Evolutionary conservation across 1,140 invertebrate species (phyloP), one percentile per base, ranked within the genome.

Genomic region (Triops cancriformis): DNA sequence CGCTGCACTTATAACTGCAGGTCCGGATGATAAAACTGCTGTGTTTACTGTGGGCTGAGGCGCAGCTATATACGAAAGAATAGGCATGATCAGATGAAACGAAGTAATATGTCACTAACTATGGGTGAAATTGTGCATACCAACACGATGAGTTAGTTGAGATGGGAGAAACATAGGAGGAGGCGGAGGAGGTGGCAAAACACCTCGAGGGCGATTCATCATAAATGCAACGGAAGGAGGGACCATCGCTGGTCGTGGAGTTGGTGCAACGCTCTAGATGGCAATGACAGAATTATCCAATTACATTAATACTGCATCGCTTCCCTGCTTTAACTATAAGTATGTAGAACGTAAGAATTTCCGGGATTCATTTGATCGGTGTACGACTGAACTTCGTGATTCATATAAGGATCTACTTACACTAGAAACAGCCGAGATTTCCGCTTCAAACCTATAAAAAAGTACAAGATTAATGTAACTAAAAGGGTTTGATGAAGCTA

Each of bases 401-500:
- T 81, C 78, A 77, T 45, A 78, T 11, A 42, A 78, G 28, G 26
- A 37, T 74, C 11, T 10, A 27, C 87, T 85, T 45, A 88, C 84
- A 78, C 88, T 75, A n/a, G 84, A 82, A 74, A 85, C 85, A 75
- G 89, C 89, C 7, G 91, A 91, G 79, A 94, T 94, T 85, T 94
- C 93, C n/a, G 93, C 92, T 83, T 94, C 93, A 84, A 95, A 95
- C 80, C 92, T 93, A 80, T 12, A 82, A 81, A 28, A 78, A 43
- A 80, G 78, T 28, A 73, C n/a, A 43, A 31, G 73, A 64, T 28
- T 37, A 76, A 77, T 43, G 26, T 43, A 73, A 78, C 14, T 45
- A 37, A 37, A 76, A 75, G 23, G 3, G 12, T 26, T 80, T 64
- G 74, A 79, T 26, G 72, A 73, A 14, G 77, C 72, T 78, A 80